A percentile compares a stretch with the other conserved stretches of the same genome.
Evolutionary conservation across 2,888 invertebrate genomes (phyloP).

Genomic region (Xestia rhomboidea): DNA sequence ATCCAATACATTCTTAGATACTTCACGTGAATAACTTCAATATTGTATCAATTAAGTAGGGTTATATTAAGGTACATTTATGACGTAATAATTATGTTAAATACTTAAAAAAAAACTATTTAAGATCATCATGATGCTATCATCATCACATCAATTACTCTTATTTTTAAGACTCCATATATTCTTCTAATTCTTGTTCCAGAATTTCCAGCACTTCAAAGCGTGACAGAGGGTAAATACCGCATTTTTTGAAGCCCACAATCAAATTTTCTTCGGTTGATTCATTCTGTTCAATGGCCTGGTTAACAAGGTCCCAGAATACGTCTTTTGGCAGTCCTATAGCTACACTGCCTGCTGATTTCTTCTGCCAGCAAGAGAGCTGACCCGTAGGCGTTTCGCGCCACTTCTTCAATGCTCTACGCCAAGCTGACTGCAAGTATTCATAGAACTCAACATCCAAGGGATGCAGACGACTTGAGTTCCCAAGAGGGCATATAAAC

Average conservation of each 20-base stretch:
- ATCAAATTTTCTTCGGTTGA: constrained; percentile 24
- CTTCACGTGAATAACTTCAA: background rate
- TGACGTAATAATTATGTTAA: too few relatives aligned
- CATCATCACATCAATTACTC: background rate
- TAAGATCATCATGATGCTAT: background rate
- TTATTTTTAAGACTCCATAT: background rate
- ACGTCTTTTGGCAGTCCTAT: constrained; percentile 11
- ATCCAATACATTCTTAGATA: background rate
- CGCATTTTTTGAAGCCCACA: constrained; percentile 26
- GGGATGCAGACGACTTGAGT: constrained; percentile 19
- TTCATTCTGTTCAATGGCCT: constrained; percentile 17
- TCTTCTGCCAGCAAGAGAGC: background rate
- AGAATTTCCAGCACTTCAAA: constrained; percentile 19
- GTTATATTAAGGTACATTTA: too few relatives aligned
- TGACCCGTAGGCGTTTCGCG: background rate
- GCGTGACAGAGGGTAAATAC: constrained; percentile 22
- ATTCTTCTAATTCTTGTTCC: constrained; percentile 19
- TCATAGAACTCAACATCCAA: constrained; percentile 31
- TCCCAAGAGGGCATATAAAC: constrained; percentile 13
- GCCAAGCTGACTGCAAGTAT: constrained; percentile 24
- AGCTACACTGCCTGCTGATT: background rate
- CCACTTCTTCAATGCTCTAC: constrained; percentile 5
- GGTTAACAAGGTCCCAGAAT: constrained; percentile 22
- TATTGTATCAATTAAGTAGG: background rate
- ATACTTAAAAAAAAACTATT: background rate